These are phyloP conservation scores for Dipus sagitta DNA, from an alignment of 2,797 vertebrate species.

Conservation along the genomic window DNA sequence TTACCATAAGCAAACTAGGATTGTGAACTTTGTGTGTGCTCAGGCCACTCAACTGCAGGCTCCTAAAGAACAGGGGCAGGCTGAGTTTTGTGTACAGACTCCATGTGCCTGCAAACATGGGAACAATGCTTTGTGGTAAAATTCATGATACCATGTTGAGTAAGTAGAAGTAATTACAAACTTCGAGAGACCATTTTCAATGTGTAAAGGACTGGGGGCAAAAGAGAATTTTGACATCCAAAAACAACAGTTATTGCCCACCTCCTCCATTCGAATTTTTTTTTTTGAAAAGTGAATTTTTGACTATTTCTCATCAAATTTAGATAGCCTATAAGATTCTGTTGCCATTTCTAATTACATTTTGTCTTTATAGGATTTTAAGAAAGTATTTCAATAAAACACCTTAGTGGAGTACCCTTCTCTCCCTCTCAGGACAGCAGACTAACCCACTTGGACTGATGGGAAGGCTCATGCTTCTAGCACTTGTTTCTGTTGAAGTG, in stretches of 20 bases:
- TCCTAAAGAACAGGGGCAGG: background rate
- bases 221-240: background rate
- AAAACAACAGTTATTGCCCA: background rate
- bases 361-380: background rate
- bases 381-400: background rate
- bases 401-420: background rate
- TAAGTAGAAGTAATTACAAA: background rate
- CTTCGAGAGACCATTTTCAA: constrained; percentile 2
- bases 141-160: background rate
- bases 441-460: background rate
- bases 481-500: constrained; percentile 38
- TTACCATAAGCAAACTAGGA: background rate
- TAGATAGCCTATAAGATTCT: background rate
- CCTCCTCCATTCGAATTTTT: background rate
- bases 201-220: background rate
- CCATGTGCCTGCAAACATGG: background rate
- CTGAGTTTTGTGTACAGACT: background rate
- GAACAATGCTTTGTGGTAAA: background rate
- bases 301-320: background rate
- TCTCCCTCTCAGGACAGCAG: background rate
- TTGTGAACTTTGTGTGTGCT: background rate
- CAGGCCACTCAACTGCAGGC: background rate
- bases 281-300: background rate
- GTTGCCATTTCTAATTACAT: background rate
- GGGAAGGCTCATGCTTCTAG: background rate